A percentile compares a stretch with the other conserved stretches of the same genome.
phyloP scores from a whole-genome alignment of 2,797 vertebrate genomes.

The Tympanoctomys barrerae region DNA sequence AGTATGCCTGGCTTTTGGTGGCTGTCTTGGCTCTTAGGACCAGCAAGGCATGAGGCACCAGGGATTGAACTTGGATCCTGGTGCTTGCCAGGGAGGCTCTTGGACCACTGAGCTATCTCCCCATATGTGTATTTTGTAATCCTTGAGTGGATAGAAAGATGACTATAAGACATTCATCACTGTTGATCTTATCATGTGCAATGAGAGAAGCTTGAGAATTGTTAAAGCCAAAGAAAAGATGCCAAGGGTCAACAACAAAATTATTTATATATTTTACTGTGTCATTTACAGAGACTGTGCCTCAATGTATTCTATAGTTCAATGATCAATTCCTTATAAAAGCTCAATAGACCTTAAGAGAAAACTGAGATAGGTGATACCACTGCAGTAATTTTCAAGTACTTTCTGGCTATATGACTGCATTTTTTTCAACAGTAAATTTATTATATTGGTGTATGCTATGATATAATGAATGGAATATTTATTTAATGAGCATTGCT shows the following conservation, averaged over 20 bases:
- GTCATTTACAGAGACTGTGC: not conserved
- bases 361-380: not conserved
- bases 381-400: not conserved
- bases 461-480: not conserved
- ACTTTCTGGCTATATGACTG: not conserved
- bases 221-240: not conserved
- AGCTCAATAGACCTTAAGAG: not conserved
- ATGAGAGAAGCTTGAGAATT: not conserved
- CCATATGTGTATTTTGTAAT: too few species aligned
- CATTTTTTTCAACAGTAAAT: not conserved
- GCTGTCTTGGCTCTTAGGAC: too few species aligned
- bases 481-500: not conserved
- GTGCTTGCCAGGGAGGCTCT: too few species aligned
- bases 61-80: too few species aligned
- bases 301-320: not conserved
- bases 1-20: too few species aligned
- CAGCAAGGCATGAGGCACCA: too few species aligned
- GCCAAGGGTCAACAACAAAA: not conserved
- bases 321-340: not conserved
- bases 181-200: not conserved
- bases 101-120: too few species aligned
- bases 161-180: not conserved
- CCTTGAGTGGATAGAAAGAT: not conserved
- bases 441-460: too few species aligned
- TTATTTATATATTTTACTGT: not conserved